phyloP scores from a whole-genome alignment of 2,113 vertebrate genomes.

The Campylomormyrus tamandua region DNA sequence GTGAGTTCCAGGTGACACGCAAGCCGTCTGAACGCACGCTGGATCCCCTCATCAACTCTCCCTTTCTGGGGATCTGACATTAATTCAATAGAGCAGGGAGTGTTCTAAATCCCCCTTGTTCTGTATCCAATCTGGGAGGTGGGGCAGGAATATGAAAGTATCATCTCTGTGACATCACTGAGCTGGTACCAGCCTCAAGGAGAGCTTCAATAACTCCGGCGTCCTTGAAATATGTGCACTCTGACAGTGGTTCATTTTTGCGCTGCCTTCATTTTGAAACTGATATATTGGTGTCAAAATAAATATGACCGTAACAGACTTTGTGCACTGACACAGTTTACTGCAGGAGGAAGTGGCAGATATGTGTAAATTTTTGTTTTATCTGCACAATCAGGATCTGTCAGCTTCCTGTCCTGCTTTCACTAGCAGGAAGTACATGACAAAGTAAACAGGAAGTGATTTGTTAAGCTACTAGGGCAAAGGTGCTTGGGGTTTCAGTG shows the following conservation, averaged over 20 bases:
- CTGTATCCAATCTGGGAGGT: neutral
- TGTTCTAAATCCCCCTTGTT: neutral
- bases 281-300: neutral
- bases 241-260: neutral
- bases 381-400: neutral
- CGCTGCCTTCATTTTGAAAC: neutral
- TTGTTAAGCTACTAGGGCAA: neutral
- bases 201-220: neutral
- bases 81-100: neutral
- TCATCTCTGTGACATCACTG: neutral
- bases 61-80: neutral
- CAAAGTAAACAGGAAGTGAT: conserved; percentile 11
- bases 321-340: neutral
- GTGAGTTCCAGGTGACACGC: conserved; percentile 50
- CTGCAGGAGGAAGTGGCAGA: neutral
- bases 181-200: neutral
- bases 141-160: neutral
- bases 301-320: neutral
- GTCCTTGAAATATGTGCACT: neutral
- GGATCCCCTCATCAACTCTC: neutral
- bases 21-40: neutral
- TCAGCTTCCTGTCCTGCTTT: neutral
- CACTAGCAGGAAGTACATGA: neutral
- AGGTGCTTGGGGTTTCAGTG: neutral
- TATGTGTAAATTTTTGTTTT: neutral